Percentiles rank a stretch among this genome's conserved stretches.
Evolutionary conservation across 2,888 invertebrate genomes (phyloP).

Genomic region (Sinopyrophorus schimmeli): DNA sequence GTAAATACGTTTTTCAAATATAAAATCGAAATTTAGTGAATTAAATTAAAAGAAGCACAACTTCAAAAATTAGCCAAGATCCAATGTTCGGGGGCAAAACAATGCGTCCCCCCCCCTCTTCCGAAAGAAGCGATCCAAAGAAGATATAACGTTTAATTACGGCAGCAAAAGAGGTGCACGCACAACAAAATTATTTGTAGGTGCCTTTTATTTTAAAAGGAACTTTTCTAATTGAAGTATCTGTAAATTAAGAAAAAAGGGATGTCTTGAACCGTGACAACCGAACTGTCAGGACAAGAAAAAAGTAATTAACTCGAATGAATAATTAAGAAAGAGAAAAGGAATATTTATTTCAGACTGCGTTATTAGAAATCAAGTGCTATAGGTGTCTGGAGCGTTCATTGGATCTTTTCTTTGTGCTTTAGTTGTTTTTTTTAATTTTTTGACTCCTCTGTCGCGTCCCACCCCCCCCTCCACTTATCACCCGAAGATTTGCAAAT

Average conservation of each 20-base stretch:
- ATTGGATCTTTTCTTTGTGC: slow-evolving; percentile 3
- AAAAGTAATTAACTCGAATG: slow-evolving; percentile 43
- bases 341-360: slow-evolving; percentile 28
- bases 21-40: no score
- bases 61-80: no score
- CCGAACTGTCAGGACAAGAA: slow-evolving; percentile 41
- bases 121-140: no score
- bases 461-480: not conserved
- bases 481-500: not conserved
- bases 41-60: no score
- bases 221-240: slow-evolving; percentile 41
- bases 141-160: no score
- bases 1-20: no score
- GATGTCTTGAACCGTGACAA: slow-evolving; percentile 34
- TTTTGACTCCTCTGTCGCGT: no score
- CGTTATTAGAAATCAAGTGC: slow-evolving; percentile 30
- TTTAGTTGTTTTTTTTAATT: slow-evolving; percentile 1
- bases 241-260: slow-evolving; percentile 40
- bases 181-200: slow-evolving; percentile 30
- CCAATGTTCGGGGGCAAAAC: no score
- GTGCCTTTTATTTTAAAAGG: slow-evolving; percentile 18
- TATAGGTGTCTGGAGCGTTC: slow-evolving; percentile 23
- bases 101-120: no score
- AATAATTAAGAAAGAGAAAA: slow-evolving; percentile 41
- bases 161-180: no score